These are phyloP conservation scores for Oxytorus armatus DNA, from an alignment of 2,888 invertebrate species.

Conservation along the genomic window DNA sequence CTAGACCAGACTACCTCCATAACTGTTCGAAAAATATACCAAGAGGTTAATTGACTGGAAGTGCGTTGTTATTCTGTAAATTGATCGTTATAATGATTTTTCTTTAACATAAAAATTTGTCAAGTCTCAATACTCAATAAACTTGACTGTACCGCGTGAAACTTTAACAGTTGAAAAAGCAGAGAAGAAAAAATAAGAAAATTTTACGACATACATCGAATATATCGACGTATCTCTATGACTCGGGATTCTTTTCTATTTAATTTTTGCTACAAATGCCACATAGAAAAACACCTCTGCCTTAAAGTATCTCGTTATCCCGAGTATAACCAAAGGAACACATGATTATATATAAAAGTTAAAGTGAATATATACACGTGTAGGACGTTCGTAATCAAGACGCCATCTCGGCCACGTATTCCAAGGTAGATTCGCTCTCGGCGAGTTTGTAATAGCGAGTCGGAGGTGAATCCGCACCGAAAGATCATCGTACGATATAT, in stretches of 20 bases:
- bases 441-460: constrained; percentile 29
- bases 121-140: no score
- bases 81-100: no score
- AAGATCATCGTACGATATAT: constrained; percentile 34
- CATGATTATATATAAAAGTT: neutral
- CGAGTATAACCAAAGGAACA: neutral
- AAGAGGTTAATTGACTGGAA: no score
- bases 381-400: constrained; percentile 57
- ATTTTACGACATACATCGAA: neutral
- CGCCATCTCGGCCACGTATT: constrained; percentile 60
- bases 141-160: no score
- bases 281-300: neutral
- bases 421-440: constrained; percentile 52
- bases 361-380: constrained; percentile 40
- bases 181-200: no score
- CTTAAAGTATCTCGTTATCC: constrained; percentile 40
- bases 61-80: no score
- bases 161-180: no score
- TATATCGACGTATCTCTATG: constrained; percentile 22
- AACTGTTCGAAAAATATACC: no score
- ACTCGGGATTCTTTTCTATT: constrained; percentile 20
- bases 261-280: constrained; percentile 11
- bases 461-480: constrained; percentile 39
- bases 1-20: no score
- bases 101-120: no score